phyloP scores from a whole-genome alignment of 2,888 invertebrate species.

The Agrypnus murinus region DNA sequence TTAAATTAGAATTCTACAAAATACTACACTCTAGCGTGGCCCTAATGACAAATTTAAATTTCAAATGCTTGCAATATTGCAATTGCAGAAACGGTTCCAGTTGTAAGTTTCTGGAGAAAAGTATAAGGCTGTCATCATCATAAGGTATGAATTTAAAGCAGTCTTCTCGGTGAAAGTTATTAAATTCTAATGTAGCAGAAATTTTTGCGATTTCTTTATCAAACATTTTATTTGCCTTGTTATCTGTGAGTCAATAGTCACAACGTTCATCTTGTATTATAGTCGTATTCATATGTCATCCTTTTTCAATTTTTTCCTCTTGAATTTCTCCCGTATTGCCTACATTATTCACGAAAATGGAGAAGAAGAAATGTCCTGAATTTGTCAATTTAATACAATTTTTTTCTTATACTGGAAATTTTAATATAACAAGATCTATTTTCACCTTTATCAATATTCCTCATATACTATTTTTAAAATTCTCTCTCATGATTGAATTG shows the following conservation, averaged over 20 bases:
- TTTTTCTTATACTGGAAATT: no score
- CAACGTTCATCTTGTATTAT: no score
- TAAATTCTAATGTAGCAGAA: background rate
- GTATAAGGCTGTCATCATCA: background rate
- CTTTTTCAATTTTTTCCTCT: no score
- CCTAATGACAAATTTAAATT: conserved; percentile 25
- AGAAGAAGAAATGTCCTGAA: no score
- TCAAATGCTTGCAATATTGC: conserved; percentile 22
- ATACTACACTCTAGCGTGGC: conserved; percentile 7
- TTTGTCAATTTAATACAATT: no score
- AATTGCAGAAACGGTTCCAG: conserved; percentile 22
- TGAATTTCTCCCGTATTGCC: no score
- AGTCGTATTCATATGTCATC: no score
- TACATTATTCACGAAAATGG: no score
- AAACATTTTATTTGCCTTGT: no score
- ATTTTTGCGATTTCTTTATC: background rate
- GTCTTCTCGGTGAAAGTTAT: background rate
- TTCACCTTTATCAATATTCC: background rate
- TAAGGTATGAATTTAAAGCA: conserved; percentile 16
- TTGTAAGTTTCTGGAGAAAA: conserved; percentile 8
- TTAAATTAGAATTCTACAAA: conserved; percentile 15
- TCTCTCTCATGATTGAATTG: background rate
- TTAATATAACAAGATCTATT: no score
- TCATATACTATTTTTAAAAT: background rate
- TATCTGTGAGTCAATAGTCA: no score